Conservation (phyloP, 1,140 invertebrate genomes). For the Lanistes nyassanus region DNA sequence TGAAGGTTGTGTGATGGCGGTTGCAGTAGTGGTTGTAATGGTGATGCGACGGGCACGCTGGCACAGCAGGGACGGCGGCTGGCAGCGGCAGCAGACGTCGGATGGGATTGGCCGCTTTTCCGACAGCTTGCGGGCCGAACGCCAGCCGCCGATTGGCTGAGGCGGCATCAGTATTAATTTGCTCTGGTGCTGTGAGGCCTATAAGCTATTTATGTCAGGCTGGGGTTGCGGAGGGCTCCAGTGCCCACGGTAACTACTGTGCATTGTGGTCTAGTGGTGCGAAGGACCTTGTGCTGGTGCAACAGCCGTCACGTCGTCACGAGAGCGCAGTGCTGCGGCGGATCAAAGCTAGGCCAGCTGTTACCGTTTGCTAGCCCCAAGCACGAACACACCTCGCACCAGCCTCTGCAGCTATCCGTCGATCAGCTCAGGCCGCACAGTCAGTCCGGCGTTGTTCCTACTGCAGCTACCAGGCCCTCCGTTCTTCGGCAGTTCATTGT, state of each 20-base stretch:
- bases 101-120: slow-evolving; percentile 30
- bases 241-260: slow-evolving; percentile 29
- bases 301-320: slow-evolving; percentile 4
- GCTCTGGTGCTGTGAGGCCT: slow-evolving; percentile 28
- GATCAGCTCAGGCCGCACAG: no score
- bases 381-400: no score
- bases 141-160: slow-evolving; percentile 38
- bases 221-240: slow-evolving; percentile 35
- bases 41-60: no score
- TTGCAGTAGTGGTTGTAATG: no score
- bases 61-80: no score
- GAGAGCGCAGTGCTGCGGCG: neutral
- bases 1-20: no score
- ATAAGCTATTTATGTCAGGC: slow-evolving; percentile 43
- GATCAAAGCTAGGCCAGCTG: slow-evolving; percentile 11
- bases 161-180: slow-evolving; percentile 39
- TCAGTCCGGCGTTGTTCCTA: no score
- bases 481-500: no score
- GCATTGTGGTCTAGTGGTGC: slow-evolving; percentile 19
- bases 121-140: slow-evolving; percentile 25
- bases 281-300: slow-evolving; percentile 18
- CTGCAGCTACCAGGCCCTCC: no score
- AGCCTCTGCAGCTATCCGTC: no score
- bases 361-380: neutral
- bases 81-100: neutral